Evolutionary conservation across 1,140 invertebrate genomes (phyloP).

Genomic region (Aphaenogaster ashmeadi): DNA sequence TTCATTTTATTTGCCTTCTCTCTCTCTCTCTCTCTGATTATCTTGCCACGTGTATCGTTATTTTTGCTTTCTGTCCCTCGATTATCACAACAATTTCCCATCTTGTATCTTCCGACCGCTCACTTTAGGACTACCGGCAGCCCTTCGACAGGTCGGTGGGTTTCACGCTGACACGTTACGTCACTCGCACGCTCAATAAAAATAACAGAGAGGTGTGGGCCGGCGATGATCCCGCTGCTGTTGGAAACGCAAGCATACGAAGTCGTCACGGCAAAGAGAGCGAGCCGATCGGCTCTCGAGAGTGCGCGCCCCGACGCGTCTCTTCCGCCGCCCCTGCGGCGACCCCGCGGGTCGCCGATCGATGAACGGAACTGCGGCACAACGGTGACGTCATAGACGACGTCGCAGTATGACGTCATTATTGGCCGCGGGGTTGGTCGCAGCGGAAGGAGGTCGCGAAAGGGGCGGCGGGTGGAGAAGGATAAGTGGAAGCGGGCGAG

Average conservation of each 20-base stretch:
- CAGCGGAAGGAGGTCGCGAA: conserved; percentile 68
- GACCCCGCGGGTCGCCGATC: conserved; percentile 73
- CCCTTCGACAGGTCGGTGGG: neutral
- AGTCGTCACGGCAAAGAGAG: conserved; percentile 22
- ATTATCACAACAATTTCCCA: too few species aligned
- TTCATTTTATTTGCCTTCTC: neutral
- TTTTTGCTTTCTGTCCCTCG: neutral
- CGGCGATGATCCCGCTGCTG: neutral
- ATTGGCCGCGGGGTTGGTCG: conserved; percentile 56
- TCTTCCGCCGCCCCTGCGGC: conserved; percentile 67
- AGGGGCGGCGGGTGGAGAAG: conserved; percentile 64
- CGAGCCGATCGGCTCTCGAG: conserved; percentile 1
- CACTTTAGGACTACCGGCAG: conserved; percentile 6
- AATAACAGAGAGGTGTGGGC: conserved; percentile 41
- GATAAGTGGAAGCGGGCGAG: conserved; percentile 59
- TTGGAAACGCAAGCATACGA: conserved; percentile 13
- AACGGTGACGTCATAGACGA: conserved; percentile 84
- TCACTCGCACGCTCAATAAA: conserved; percentile 45
- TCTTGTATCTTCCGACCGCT: neutral
- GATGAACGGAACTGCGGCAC: conserved; percentile 86
- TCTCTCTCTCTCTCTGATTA: too few species aligned
- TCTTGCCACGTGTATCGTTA: neutral
- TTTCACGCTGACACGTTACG: conserved; percentile 39
- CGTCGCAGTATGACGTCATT: conserved; percentile 84
- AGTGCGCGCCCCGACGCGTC: conserved; percentile 7